These are phyloP conservation scores for Chelonia mydas DNA, from an alignment of 2,797 vertebrate genomes.

Conservation along the genomic window DNA sequence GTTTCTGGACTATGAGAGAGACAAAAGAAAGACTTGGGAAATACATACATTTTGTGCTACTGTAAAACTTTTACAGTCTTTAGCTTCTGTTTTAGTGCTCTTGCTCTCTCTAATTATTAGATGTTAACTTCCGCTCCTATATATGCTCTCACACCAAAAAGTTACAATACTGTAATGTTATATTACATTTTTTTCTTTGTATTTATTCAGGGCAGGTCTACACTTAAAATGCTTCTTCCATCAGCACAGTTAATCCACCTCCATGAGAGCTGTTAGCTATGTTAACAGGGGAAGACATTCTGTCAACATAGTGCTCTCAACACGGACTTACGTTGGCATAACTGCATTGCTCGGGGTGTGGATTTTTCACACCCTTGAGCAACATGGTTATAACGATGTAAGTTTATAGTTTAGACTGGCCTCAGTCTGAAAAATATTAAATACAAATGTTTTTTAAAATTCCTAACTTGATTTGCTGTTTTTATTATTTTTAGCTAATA, in stretches of 20 bases:
- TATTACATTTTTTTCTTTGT: not conserved
- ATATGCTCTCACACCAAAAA: not conserved
- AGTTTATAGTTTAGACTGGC: not conserved
- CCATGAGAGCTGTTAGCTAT: not conserved
- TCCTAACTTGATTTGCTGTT: rapidly evolving
- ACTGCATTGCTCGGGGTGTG: not conserved
- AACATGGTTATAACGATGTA: not conserved
- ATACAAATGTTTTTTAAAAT: not conserved
- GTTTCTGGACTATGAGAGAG: not conserved
- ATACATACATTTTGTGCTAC: not conserved
- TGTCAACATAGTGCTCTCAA: not conserved
- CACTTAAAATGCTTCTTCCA: not conserved
- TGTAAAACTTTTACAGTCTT: not conserved
- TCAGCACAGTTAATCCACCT: not conserved
- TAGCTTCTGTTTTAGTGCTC: not conserved
- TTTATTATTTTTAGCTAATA: not conserved
- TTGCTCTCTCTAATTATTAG: not conserved
- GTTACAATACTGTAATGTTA: not conserved
- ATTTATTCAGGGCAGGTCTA: not conserved
- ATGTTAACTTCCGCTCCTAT: not conserved
- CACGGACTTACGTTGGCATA: not conserved
- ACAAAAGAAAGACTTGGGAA: not conserved
- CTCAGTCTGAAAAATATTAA: not conserved
- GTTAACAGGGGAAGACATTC: not conserved
- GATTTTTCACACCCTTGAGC: not conserved